These are phyloP conservation scores for Petrocephalus microphthalmus DNA, from an alignment of 2,113 vertebrate species.

Conservation along the genomic window DNA sequence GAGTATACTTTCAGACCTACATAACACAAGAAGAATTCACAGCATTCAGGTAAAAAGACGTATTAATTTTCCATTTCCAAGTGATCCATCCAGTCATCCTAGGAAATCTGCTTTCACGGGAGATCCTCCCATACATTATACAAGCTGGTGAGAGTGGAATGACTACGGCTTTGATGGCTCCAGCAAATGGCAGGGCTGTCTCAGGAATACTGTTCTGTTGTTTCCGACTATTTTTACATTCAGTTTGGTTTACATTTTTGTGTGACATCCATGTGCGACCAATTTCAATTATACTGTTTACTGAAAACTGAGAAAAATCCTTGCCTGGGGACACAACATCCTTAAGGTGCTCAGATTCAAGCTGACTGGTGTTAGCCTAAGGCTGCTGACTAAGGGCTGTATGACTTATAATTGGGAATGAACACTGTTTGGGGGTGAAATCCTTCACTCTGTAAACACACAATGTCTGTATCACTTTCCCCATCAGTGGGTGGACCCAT, in stretches of 20 bases:
- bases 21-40: too few species aligned
- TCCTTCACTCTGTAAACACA: background rate
- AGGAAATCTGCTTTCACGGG: too few species aligned
- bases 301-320: background rate
- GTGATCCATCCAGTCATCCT: too few species aligned
- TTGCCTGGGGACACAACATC: background rate
- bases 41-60: too few species aligned
- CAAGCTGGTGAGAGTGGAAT: too few species aligned
- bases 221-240: background rate
- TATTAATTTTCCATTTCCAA: too few species aligned
- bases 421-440: background rate
- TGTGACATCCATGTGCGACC: background rate
- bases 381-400: background rate
- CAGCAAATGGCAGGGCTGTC: background rate
- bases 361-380: background rate
- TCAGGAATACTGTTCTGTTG: background rate
- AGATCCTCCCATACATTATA: too few species aligned
- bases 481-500: background rate
- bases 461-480: background rate
- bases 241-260: background rate
- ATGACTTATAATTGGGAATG: background rate
- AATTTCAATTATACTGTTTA: background rate
- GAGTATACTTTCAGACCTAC: too few species aligned
- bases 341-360: background rate
- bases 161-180: too few species aligned